A percentile compares a stretch with the other conserved stretches of the same genome.
phyloP scores from a whole-genome alignment of 2,797 vertebrate species.

The Sebastes umbrosus region DNA sequence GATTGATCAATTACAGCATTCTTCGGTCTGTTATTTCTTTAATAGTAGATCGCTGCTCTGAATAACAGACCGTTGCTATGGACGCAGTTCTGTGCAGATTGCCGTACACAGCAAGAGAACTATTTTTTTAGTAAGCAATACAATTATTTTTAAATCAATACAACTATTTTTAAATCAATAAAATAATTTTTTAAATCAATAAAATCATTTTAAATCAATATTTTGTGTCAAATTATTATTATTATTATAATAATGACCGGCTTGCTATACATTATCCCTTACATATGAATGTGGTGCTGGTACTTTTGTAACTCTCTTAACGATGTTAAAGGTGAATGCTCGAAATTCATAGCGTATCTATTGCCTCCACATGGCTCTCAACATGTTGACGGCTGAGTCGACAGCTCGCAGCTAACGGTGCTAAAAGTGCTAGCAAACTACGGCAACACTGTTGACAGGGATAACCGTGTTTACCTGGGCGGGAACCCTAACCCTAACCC shows the following conservation, averaged over 20 bases:
- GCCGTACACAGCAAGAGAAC: not conserved
- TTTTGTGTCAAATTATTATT: too few species aligned
- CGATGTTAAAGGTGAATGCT: not conserved
- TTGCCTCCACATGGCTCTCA: too few species aligned
- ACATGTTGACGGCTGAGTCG: too few species aligned
- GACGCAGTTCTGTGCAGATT: too few species aligned
- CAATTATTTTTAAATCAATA: too few species aligned
- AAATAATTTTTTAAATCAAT: too few species aligned
- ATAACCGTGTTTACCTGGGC: not conserved
- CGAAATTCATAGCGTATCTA: too few species aligned
- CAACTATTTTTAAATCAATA: too few species aligned
- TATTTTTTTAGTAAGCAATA: not conserved
- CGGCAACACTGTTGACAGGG: not conserved
- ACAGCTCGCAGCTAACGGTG: not conserved
- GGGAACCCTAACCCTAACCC: not conserved
- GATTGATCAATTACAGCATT: not conserved
- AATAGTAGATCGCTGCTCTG: not conserved
- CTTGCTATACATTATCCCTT: not conserved
- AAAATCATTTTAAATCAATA: too few species aligned
- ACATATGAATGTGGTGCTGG: not conserved
- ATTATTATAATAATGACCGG: too few species aligned
- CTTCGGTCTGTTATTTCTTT: too few species aligned
- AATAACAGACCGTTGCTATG: too few species aligned
- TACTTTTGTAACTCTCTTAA: not conserved
- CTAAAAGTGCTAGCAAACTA: not conserved